Evolutionary conservation across 1,140 invertebrate genomes (phyloP).

Genomic region (Pygmarrhopalites habei): DNA sequence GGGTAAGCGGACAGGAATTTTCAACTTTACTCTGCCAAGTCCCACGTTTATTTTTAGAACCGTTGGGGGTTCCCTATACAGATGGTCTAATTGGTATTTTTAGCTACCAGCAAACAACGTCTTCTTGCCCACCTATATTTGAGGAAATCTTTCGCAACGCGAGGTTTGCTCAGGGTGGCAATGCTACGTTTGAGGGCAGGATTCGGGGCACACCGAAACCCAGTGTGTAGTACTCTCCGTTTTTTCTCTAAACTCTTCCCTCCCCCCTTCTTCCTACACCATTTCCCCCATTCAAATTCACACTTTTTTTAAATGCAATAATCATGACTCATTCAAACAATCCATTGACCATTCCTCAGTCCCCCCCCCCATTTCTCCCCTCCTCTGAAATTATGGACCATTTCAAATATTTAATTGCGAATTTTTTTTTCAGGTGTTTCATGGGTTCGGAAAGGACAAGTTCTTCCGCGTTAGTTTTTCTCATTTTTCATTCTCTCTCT

Average conservation of each 20-base stretch:
- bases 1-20: slow-evolving; percentile 15
- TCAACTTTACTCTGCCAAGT: slow-evolving; percentile 5
- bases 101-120: slow-evolving; percentile 3
- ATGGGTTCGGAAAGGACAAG: slow-evolving; percentile 85
- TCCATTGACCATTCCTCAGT: too few species aligned
- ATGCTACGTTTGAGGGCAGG: slow-evolving; percentile 85
- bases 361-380: too few species aligned
- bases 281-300: too few species aligned
- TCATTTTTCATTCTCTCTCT: background rate
- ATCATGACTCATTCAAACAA: too few species aligned
- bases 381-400: too few species aligned
- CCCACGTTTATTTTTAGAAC: slow-evolving; percentile 6
- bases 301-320: too few species aligned
- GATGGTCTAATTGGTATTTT: slow-evolving; percentile 13
- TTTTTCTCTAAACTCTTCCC: too few species aligned
- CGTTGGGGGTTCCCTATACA: slow-evolving; percentile 5
- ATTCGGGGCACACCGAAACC: slow-evolving; percentile 87
- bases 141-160: slow-evolving; percentile 89
- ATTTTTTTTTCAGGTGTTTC: too few species aligned
- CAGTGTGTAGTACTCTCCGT: too few species aligned
- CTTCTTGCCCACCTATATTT: slow-evolving; percentile 66
- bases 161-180: slow-evolving; percentile 84
- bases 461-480: slow-evolving; percentile 53
- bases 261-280: too few species aligned
- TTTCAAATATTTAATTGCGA: too few species aligned